Base-by-base conservation (phyloP, 2,888 invertebrate species). In the Eristalinus aeneus region DNA sequence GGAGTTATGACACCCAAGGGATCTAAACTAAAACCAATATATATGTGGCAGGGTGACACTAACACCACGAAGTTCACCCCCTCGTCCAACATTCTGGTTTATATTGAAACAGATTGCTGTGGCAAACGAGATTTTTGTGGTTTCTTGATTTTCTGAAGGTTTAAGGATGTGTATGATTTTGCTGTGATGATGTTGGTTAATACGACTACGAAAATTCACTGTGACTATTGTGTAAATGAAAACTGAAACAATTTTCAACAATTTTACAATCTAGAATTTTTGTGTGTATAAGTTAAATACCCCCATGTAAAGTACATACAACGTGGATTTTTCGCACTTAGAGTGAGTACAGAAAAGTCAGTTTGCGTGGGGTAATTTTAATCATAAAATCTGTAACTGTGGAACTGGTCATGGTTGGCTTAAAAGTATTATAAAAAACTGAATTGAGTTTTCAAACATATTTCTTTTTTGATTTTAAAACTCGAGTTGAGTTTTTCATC, bases 1-100 rank as follows among this genome's bases (percentile, higher is more conserved):
- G 90, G 90, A 92, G 90, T 92, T 92, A 92, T 92, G 92, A 92
- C 91, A 91, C 92, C 90, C 92, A 82, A 84, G 92, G 91, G 92
- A 91, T 89, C 87, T 78, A 86, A 89, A 77, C 84, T 73, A 80
- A 76, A 88, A 88, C 80, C 76, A 78, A 88, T 75, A 74, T 68
- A 63, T 60, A 88, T 88, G 87, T 80, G 88, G 79, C 77, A 73
- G 87, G 83, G 23, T 87, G 85, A 74, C 87, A 88, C 56, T 63
- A 46, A 46, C 69, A 22, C 65, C 68, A 71, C 71, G 86, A 64
- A 77, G 74, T 72, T 80, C 53, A 53, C 23, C 12, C 88, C 83
- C 86, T 88, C 88, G 87, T 75, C 78, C 54, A 46, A 56, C 90
- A 90, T 89, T 89, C 89, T 88, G 9, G 31, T 65, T 91, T 91